Percentiles rank a stretch among this genome's conserved stretches.
phyloP scores from a whole-genome alignment of 2,888 invertebrate genomes.

The Eupithecia centaureata region DNA sequence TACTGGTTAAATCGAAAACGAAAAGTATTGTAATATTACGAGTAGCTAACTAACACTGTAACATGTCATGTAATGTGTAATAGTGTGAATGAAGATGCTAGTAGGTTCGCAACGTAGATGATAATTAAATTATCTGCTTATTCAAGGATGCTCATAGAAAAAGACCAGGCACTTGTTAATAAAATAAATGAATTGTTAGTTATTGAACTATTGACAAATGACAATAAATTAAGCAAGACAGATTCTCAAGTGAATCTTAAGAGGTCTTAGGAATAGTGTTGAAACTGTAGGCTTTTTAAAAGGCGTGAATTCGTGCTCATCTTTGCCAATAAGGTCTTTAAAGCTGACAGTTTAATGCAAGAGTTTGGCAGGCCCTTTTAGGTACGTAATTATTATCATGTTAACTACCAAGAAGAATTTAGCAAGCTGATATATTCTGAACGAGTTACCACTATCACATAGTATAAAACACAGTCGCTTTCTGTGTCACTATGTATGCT shows the following conservation, averaged over 20 bases:
- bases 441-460: too few species aligned
- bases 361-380: background rate
- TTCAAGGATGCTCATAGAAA: constrained; percentile 5
- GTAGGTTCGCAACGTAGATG: background rate
- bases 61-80: background rate
- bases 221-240: constrained; percentile 36
- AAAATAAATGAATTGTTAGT: constrained; percentile 14
- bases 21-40: background rate
- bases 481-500: too few species aligned
- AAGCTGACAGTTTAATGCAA: background rate
- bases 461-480: too few species aligned
- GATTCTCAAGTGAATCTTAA: constrained; percentile 30
- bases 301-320: constrained; percentile 22
- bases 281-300: constrained; percentile 29
- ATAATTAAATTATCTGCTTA: background rate
- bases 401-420: background rate
- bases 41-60: background rate
- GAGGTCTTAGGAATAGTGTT: constrained; percentile 32
- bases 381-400: background rate
- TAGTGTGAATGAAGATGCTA: background rate
- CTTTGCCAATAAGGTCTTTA: constrained; percentile 12
- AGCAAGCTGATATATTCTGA: background rate
- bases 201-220: constrained; percentile 35
- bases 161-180: background rate
- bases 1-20: background rate